Percentiles rank a stretch among this genome's conserved stretches.
phyloP scores from a whole-genome alignment of 2,797 vertebrate species.

The Siniperca scherzeri region DNA sequence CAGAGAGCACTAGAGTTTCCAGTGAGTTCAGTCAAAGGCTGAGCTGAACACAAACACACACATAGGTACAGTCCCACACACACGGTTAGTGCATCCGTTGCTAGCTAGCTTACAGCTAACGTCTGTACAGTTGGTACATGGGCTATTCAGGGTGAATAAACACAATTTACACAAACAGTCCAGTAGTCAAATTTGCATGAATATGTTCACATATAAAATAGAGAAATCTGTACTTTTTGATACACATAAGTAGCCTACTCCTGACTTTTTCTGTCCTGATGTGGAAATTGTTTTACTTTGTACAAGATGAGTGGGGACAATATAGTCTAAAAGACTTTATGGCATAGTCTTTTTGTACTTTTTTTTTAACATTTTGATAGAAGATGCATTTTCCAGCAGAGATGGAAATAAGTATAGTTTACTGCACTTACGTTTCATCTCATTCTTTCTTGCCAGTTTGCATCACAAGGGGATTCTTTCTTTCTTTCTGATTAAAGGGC shows the following conservation, averaged over 20 bases:
- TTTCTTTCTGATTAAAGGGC: conserved; percentile 57
- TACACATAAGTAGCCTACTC: background rate
- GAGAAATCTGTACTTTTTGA: conserved; percentile 13
- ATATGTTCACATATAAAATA: conserved; percentile 4
- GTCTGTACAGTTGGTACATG: background rate
- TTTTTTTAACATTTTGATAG: conserved; percentile 11
- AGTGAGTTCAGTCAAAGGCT: background rate
- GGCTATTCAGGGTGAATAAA: background rate
- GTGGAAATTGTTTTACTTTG: background rate
- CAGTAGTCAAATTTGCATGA: background rate
- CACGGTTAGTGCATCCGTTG: background rate
- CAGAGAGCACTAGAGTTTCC: no score
- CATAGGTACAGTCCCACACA: background rate
- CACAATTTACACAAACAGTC: background rate
- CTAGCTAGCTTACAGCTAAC: background rate
- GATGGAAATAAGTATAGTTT: background rate
- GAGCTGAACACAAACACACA: background rate
- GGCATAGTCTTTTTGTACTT: no score
- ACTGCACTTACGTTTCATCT: conserved; percentile 45
- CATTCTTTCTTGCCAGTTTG: conserved; percentile 45
- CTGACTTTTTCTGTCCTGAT: background rate
- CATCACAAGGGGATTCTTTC: conserved; percentile 39
- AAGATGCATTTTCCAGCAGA: conserved; percentile 1
- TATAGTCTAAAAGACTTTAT: conserved; percentile 3
- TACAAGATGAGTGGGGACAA: conserved; percentile 4